phyloP scores from a whole-genome alignment of 2,888 invertebrate species.

The Eulithis testata region DNA sequence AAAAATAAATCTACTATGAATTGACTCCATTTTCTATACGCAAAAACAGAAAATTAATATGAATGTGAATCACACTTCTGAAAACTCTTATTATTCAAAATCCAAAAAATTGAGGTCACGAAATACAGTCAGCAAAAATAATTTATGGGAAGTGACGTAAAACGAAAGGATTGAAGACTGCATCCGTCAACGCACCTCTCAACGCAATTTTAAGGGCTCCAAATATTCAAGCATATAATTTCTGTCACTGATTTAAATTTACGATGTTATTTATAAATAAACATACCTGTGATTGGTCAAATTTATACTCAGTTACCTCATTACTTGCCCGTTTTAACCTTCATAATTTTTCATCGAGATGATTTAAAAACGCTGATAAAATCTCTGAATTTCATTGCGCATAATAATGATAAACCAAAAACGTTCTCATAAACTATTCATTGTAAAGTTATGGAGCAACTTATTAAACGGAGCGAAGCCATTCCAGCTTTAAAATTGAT shows the following conservation, averaged over 20 bases:
- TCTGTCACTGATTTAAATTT: constrained; percentile 31
- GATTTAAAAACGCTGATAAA: constrained; percentile 39
- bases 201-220: constrained; percentile 36
- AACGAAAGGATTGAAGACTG: constrained; percentile 38
- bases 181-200: constrained; percentile 46
- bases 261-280: constrained; percentile 32
- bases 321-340: constrained; percentile 22
- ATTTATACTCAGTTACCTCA: constrained; percentile 26
- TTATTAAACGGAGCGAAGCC: constrained; percentile 22
- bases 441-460: constrained; percentile 24
- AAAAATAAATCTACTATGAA: no score
- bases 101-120: constrained; percentile 52
- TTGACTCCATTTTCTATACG: background rate
- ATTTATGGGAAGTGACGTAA: constrained; percentile 43
- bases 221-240: constrained; percentile 27
- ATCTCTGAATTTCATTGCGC: constrained; percentile 35
- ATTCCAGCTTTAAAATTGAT: constrained; percentile 29
- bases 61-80: constrained; percentile 47
- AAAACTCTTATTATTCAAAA: constrained; percentile 43
- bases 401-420: constrained; percentile 33
- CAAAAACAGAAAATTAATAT: constrained; percentile 43
- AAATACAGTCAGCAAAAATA: constrained; percentile 44
- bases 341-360: constrained; percentile 35
- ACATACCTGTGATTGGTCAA: constrained; percentile 36
- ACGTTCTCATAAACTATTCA: constrained; percentile 35